phyloP scores from a whole-genome alignment of 2,797 vertebrate species.

The Coranthus polyacanthus region DNA sequence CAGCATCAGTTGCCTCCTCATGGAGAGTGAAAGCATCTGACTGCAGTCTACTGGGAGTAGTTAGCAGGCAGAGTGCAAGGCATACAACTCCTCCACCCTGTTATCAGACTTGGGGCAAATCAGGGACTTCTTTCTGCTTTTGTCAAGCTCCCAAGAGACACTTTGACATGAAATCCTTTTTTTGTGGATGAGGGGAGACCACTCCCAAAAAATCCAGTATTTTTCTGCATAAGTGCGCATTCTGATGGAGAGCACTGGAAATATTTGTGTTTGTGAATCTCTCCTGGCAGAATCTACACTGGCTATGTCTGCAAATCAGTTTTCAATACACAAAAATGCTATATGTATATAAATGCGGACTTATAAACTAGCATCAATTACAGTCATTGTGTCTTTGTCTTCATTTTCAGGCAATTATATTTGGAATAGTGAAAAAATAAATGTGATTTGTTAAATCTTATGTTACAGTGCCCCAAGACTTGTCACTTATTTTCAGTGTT shows the following conservation, averaged over 20 bases:
- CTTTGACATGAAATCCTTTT: slow-evolving; percentile 63
- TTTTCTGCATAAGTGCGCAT: slow-evolving; percentile 60
- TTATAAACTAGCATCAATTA: too few species aligned
- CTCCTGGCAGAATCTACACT: slow-evolving; percentile 15
- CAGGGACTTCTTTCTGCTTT: slow-evolving; percentile 56
- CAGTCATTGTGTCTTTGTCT: too few species aligned
- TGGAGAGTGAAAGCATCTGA: slow-evolving; percentile 54
- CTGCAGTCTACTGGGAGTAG: slow-evolving; percentile 67
- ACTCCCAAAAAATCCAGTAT: slow-evolving; percentile 53
- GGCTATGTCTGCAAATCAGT: background rate
- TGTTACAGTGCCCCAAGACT: too few species aligned
- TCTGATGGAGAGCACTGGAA: slow-evolving; percentile 47
- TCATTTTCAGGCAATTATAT: too few species aligned
- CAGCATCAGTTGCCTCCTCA: slow-evolving; percentile 53
- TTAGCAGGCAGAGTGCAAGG: slow-evolving; percentile 58
- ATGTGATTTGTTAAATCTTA: too few species aligned
- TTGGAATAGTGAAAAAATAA: too few species aligned
- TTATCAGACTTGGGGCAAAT: slow-evolving; percentile 67
- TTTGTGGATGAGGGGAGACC: slow-evolving; percentile 56
- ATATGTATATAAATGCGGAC: too few species aligned
- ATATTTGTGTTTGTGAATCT: slow-evolving; percentile 30
- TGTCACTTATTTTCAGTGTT: too few species aligned
- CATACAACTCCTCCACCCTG: slow-evolving; percentile 56
- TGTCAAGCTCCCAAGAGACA: slow-evolving; percentile 58
- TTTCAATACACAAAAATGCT: too few species aligned